phyloP scores from a whole-genome alignment of 2,888 invertebrate species.

The Vanessa cardui region DNA sequence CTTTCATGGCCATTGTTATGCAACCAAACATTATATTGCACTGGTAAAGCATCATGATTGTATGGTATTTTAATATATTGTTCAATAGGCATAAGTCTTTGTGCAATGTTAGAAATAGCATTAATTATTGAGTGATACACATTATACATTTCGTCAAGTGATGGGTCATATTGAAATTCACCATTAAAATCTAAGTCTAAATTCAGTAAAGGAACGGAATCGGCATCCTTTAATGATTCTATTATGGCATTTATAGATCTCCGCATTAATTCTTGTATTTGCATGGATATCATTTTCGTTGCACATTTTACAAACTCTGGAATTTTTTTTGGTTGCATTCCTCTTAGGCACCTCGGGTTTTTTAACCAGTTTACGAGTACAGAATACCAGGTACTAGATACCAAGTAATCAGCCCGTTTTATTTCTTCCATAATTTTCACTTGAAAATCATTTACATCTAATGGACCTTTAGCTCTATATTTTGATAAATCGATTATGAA shows the following conservation, averaged over 20 bases:
- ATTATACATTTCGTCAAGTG: conserved; percentile 78
- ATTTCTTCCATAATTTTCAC: conserved; percentile 66
- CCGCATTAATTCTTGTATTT: conserved; percentile 86
- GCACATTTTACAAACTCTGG: conserved; percentile 71
- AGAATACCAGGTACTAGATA: conserved; percentile 74
- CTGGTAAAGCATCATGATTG: conserved; percentile 77
- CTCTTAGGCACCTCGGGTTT: conserved; percentile 72
- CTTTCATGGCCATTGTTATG: conserved; percentile 75
- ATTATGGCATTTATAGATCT: conserved; percentile 85
- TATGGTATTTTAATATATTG: conserved; percentile 70
- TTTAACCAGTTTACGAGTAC: conserved; percentile 75
- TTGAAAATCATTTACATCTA: conserved; percentile 64
- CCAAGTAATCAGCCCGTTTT: conserved; percentile 68
- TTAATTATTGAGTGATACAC: conserved; percentile 83
- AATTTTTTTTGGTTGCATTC: conserved; percentile 65
- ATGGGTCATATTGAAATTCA: conserved; percentile 83
- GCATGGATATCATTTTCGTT: conserved; percentile 77
- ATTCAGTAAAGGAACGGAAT: conserved; percentile 84
- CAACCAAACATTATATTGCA: conserved; percentile 83
- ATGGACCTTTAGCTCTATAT: conserved; percentile 70
- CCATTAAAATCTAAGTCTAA: conserved; percentile 81
- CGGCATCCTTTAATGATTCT: conserved; percentile 76
- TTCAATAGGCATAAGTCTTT: conserved; percentile 84
- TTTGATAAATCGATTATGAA: conserved; percentile 79
- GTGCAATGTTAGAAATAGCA: conserved; percentile 80